phyloP scores from a whole-genome alignment of 2,888 invertebrate genomes.

The Mythimna pallens region DNA sequence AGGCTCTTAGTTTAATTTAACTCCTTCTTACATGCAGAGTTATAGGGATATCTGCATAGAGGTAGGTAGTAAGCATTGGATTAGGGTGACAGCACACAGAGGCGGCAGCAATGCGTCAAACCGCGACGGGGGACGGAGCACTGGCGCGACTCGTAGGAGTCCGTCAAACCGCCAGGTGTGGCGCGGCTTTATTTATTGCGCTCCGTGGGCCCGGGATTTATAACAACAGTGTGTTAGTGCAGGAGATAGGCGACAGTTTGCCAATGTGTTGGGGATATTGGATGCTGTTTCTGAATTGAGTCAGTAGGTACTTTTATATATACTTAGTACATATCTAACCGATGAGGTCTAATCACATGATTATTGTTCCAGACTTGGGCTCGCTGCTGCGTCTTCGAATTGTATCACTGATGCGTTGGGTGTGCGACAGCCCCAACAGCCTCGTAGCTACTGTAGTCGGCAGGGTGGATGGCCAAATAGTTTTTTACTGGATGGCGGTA shows the following conservation, averaged over 20 bases:
- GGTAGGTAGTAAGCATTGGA: constrained; percentile 49
- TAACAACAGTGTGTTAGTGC: constrained; percentile 67
- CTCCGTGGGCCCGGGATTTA: constrained; percentile 80
- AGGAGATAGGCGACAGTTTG: constrained; percentile 51
- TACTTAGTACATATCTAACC: too few species aligned
- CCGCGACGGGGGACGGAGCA: constrained; percentile 59
- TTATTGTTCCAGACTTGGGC: neutral
- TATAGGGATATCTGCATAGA: constrained; percentile 13
- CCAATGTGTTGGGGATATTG: constrained; percentile 4
- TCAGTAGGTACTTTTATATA: neutral
- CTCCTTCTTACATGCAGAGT: neutral
- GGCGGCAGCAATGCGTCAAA: constrained; percentile 67
- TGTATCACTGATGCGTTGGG: too few species aligned
- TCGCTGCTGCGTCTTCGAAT: too few species aligned
- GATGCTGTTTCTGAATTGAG: constrained; percentile 11
- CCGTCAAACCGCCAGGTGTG: constrained; percentile 83
- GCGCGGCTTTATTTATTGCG: constrained; percentile 80
- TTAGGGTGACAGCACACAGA: constrained; percentile 67
- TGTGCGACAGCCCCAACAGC: too few species aligned
- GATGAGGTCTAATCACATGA: too few species aligned
- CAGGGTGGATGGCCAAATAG: too few species aligned
- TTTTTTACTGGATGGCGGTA: too few species aligned
- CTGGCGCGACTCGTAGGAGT: constrained; percentile 78
- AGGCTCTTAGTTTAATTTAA: neutral
- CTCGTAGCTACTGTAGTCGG: too few species aligned